Evolutionary conservation across 2,888 invertebrate species (phyloP), one percentile per base, ranked within the genome.

Genomic region (Lypha dubia): DNA sequence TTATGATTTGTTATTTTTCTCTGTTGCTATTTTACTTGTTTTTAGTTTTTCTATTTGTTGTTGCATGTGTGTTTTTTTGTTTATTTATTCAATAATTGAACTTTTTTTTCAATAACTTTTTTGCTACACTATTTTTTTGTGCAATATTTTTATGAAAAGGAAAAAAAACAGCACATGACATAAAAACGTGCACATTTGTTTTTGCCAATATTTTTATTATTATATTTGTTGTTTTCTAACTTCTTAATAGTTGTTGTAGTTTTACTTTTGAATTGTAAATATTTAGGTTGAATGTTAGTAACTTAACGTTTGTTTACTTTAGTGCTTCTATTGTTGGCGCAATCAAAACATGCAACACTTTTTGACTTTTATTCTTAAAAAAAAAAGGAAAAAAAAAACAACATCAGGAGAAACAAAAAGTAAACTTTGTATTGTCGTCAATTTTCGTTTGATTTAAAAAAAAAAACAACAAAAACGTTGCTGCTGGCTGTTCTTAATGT

Each of bases 131-230:
- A n/a, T 35, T 44, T 63, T 41, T 53, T 20, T 20, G 71, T 11
- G 49, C 46, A 44, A 32, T 58, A 28, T 58, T 32, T 71, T 71
- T 71, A 6, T 15, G 8, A 28, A 49, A 41, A 67, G 63, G 71
- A 17, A 24, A 35, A 53, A 67, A 79, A 71, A 7, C 70, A 67
- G 84, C 84, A 84, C 84, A 84, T 84, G 84, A 84, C 84, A 84
- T 80, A 73, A 80, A 84, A 84, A 84, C 84, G 84, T 84, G 84
- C 84, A 80, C 35, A 76, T 58, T 44, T 63, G 60, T 38, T 83
- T 79, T 79, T 62, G 49, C 70, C 49, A 44, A 62, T 63, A 38
- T 32, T 65, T 70, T 53, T 35, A 9, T 35, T 35, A 24, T 77
- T 32, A 44, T 75, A 15, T 9, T 73, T 80, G 24, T 35, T 63